These are phyloP conservation scores for Proisotoma minuta DNA, from an alignment of 2,888 invertebrate species.

Conservation along the genomic window DNA sequence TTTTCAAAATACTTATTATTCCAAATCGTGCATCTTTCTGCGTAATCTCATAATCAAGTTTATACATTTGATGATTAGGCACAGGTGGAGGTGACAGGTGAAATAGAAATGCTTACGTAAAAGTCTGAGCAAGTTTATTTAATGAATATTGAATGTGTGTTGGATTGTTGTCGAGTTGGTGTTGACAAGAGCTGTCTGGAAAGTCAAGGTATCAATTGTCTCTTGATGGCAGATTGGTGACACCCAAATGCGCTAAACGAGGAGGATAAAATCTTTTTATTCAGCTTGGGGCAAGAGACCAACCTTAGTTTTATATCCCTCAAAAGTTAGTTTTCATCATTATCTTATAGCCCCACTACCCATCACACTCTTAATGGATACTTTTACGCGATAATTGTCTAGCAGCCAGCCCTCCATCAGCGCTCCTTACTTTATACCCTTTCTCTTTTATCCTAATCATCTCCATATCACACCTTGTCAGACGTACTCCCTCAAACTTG, in stretches of 20 bases:
- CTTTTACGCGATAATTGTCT: slow-evolving; percentile 42
- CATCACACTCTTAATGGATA: slow-evolving; percentile 39
- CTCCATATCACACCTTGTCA: neutral
- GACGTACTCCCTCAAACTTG: neutral
- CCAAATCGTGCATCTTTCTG: no score
- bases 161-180: slow-evolving; percentile 10
- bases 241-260: slow-evolving; percentile 44
- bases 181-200: slow-evolving; percentile 41
- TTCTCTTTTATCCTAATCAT: slow-evolving; percentile 1
- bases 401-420: slow-evolving; percentile 31
- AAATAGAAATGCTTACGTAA: no score
- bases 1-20: no score
- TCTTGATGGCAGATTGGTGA: slow-evolving; percentile 41
- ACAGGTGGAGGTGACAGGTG: no score
- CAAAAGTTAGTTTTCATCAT: slow-evolving; percentile 25
- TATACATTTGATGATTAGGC: no score
- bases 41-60: no score
- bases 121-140: no score
- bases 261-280: slow-evolving; percentile 37
- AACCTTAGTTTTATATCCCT: slow-evolving; percentile 19
- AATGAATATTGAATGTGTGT: neutral
- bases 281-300: slow-evolving; percentile 31
- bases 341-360: slow-evolving; percentile 35
- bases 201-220: slow-evolving; percentile 40
- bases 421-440: neutral